Evolutionary conservation across 2,888 invertebrate species (phyloP).

Genomic region (Metellina segmentata): DNA sequence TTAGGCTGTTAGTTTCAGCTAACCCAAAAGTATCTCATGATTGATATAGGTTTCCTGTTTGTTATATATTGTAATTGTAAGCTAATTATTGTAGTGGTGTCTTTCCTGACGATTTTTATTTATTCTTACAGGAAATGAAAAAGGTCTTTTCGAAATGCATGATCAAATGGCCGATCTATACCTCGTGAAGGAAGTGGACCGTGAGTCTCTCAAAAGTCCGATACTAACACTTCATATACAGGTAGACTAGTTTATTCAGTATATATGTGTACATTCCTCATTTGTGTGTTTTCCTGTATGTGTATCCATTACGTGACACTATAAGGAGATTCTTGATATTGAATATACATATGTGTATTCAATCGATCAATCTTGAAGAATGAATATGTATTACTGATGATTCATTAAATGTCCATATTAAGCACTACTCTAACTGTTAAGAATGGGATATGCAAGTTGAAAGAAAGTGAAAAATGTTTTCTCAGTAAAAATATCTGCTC

Average conservation of each 20-base stretch:
- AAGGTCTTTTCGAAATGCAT: slow-evolving; percentile 88
- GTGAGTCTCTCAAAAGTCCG: slow-evolving; percentile 84
- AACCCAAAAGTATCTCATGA: neutral
- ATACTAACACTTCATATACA: slow-evolving; percentile 83
- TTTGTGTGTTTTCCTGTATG: neutral
- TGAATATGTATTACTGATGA: no score
- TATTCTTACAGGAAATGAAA: slow-evolving; percentile 85
- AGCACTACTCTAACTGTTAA: no score
- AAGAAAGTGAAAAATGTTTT: no score
- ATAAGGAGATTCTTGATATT: no score
- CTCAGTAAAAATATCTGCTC: no score
- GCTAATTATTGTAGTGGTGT: no score
- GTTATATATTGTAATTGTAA: neutral
- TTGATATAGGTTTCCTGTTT: neutral
- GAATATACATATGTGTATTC: neutral
- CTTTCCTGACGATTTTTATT: neutral
- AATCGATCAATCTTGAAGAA: neutral
- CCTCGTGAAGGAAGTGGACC: slow-evolving; percentile 89
- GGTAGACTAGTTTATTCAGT: slow-evolving; percentile 67
- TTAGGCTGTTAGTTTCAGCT: neutral
- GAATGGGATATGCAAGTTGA: no score
- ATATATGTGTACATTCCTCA: neutral
- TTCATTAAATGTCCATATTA: no score
- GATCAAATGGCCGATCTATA: slow-evolving; percentile 88
- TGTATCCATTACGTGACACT: no score